phyloP scores from a whole-genome alignment of 2,113 vertebrate species.

The Nannospalax galili region DNA sequence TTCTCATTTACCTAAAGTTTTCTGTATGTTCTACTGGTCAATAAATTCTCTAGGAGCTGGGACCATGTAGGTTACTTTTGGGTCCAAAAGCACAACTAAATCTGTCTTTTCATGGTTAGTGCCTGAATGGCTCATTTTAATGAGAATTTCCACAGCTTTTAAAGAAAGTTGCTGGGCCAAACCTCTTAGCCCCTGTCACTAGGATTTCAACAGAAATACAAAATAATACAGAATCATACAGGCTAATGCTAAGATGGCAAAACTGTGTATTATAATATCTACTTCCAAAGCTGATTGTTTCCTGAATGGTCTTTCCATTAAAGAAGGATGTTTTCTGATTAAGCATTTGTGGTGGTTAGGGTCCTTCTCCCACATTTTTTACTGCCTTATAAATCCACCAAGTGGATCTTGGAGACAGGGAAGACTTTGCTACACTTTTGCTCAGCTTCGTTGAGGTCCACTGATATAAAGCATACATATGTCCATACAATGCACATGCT shows the following conservation, averaged over 20 bases:
- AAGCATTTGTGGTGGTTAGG: neutral
- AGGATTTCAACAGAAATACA: neutral
- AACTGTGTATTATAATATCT: neutral
- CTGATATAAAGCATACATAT: neutral
- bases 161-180: neutral
- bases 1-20: neutral
- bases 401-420: neutral
- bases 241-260: neutral
- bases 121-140: neutral
- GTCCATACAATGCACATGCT: neutral
- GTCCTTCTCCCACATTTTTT: neutral
- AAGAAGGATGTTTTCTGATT: neutral
- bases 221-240: constrained; percentile 3
- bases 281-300: neutral
- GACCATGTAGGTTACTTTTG: neutral
- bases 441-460: neutral
- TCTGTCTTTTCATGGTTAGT: neutral
- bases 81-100: neutral
- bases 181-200: neutral
- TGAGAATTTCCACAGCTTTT: neutral
- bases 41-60: neutral
- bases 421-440: neutral
- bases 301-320: neutral
- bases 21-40: neutral
- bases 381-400: neutral